Evolutionary conservation across 1,140 invertebrate genomes (phyloP).

Genomic region (Ceratosolen solmsi): DNA sequence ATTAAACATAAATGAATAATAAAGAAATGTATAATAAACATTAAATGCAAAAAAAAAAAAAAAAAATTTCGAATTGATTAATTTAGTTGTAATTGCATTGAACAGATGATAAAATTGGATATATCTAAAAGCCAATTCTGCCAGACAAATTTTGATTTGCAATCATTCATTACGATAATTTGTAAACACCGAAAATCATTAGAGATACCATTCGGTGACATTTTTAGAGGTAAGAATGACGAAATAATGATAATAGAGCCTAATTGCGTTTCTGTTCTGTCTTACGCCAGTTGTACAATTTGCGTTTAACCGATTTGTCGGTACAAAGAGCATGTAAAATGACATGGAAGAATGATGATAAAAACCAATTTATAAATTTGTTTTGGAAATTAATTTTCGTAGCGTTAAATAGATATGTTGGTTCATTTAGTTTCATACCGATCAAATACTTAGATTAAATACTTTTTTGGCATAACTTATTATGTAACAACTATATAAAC

Average conservation of each 20-base stretch:
- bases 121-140: too few relatives aligned
- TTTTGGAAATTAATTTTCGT: not conserved
- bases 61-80: too few relatives aligned
- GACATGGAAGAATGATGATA: not conserved
- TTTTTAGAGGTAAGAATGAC: constrained; percentile 14
- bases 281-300: constrained; percentile 56
- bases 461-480: too few relatives aligned
- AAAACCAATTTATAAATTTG: not conserved
- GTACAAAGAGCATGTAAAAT: constrained; percentile 45
- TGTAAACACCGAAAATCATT: not conserved
- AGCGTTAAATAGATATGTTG: not conserved
- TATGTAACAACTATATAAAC: too few relatives aligned
- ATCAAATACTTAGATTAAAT: not conserved
- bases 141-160: too few relatives aligned
- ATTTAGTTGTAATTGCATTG: too few relatives aligned
- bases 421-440: not conserved
- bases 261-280: constrained; percentile 56
- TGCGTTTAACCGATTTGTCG: constrained; percentile 57
- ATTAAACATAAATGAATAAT: too few relatives aligned
- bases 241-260: constrained; percentile 53
- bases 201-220: too few relatives aligned
- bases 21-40: too few relatives aligned
- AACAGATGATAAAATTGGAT: too few relatives aligned
- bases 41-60: too few relatives aligned
- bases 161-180: too few relatives aligned